These are phyloP conservation scores for Vombatus ursinus DNA, from an alignment of 2,113 vertebrate species.

Conservation along the genomic window DNA sequence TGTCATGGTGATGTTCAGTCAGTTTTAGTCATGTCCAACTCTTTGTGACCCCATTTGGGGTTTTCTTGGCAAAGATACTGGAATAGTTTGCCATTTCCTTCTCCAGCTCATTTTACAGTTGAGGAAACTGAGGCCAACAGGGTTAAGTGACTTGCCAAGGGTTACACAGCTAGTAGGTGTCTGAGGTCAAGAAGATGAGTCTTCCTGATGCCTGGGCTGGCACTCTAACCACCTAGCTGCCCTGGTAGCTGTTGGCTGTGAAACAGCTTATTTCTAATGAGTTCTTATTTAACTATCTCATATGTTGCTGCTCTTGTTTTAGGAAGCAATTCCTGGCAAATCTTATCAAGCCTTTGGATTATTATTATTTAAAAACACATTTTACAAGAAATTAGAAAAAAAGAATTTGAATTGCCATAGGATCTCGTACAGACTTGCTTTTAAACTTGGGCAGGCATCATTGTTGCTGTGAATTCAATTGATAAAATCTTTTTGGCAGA, in stretches of 20 bases:
- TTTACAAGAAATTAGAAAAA: constrained; percentile 26
- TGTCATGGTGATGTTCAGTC: neutral
- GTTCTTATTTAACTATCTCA: neutral
- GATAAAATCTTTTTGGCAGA: neutral
- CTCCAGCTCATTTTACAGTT: neutral
- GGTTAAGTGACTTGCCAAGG: neutral
- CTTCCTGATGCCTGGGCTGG: too few species aligned
- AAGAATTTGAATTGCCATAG: constrained; percentile 1
- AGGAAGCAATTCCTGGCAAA: constrained; percentile 9
- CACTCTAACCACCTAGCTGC: neutral
- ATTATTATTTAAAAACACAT: constrained; percentile 30
- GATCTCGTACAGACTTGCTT: neutral
- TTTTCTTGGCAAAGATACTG: neutral
- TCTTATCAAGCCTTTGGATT: neutral
- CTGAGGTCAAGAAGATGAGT: too few species aligned
- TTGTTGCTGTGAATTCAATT: neutral
- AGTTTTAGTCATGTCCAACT: neutral
- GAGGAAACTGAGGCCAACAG: neutral
- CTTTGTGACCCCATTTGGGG: neutral
- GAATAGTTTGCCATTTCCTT: neutral
- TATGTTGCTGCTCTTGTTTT: neutral
- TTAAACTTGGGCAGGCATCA: neutral
- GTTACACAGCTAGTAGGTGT: neutral
- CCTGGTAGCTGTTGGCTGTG: neutral
- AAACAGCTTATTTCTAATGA: neutral